Evolutionary conservation across 2,113 vertebrate species (phyloP).

Genomic region (Oreochromis spilurus): DNA sequence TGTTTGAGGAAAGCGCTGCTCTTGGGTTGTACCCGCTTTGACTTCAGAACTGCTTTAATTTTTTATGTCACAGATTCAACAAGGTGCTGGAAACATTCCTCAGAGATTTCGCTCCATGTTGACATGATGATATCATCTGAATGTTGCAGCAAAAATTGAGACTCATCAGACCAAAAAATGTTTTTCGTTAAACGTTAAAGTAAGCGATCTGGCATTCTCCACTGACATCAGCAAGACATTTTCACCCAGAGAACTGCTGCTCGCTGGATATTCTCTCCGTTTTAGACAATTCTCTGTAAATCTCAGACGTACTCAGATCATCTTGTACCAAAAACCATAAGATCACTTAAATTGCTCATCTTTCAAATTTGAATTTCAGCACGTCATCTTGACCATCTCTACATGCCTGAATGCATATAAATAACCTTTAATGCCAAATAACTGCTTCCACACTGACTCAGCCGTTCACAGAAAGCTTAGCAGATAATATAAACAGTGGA

Average conservation of each 20-base stretch:
- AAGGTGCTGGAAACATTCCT: neutral
- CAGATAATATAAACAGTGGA: neutral
- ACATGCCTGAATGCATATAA: neutral
- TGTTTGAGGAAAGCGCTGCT: neutral
- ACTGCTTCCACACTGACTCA: neutral
- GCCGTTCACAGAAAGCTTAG: neutral
- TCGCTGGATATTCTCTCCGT: neutral
- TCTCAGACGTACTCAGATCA: neutral
- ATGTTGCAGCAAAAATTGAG: neutral
- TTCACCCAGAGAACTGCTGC: neutral
- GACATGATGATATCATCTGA: neutral
- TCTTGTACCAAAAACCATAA: neutral
- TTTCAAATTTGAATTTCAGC: neutral
- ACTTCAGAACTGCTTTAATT: neutral
- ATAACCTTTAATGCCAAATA: neutral
- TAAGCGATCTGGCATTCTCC: neutral
- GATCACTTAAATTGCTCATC: neutral
- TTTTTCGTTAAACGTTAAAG: neutral
- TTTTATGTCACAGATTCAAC: neutral
- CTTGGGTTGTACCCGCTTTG: neutral
- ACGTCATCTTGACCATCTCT: neutral
- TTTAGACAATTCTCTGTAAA: neutral
- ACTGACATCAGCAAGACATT: neutral
- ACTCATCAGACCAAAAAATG: fast-evolving
- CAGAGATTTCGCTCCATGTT: neutral